Evolutionary conservation across 1,140 invertebrate species (phyloP).

Genomic region (Triops cancriformis): DNA sequence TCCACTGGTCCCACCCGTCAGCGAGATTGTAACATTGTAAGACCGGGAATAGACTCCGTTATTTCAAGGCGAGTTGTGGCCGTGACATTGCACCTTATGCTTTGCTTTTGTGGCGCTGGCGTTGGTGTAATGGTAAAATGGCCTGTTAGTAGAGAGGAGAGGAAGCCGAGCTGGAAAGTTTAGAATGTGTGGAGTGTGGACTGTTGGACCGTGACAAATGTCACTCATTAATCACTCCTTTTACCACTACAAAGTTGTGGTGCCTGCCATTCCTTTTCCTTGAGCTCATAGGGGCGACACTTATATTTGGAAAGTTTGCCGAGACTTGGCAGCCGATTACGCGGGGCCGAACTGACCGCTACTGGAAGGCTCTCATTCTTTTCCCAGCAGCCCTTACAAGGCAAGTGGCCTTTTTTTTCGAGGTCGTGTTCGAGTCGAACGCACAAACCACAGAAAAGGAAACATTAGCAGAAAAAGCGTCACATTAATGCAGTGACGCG

Average conservation of each 20-base stretch:
- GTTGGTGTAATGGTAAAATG: not conserved
- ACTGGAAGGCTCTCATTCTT: not conserved
- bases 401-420: not conserved
- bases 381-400: not conserved
- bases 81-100: conserved; percentile 4
- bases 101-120: not conserved
- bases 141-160: not conserved
- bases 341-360: not conserved
- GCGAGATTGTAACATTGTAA: no score
- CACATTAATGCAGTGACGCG: not conserved
- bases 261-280: conserved; percentile 1
- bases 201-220: conserved; percentile 12
- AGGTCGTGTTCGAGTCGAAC: not conserved
- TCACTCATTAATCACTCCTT: conserved; percentile 14
- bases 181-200: conserved; percentile 10
- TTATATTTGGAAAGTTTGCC: not conserved
- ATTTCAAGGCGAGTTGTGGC: not conserved
- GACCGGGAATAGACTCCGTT: no score
- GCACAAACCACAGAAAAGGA: not conserved
- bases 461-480: not conserved
- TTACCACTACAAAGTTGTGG: not conserved
- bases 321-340: not conserved
- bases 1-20: no score
- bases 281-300: not conserved
- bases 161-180: not conserved